phyloP scores from a whole-genome alignment of 2,113 vertebrate species.

The Trogon surrucura region DNA sequence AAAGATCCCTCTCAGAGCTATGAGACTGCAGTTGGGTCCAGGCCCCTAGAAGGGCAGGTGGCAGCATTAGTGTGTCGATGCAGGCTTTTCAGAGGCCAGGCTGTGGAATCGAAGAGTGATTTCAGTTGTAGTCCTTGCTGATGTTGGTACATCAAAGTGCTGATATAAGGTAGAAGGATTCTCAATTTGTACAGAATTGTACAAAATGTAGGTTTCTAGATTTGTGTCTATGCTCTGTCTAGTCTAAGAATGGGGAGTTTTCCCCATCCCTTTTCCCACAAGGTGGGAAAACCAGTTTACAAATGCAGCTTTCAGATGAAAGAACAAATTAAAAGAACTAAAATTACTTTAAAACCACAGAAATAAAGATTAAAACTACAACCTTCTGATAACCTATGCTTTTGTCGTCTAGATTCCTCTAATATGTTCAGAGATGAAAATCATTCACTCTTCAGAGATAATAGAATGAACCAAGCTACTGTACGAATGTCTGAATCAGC shows the following conservation, averaged over 20 bases:
- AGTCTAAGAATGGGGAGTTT: background rate
- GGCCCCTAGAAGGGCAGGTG: background rate
- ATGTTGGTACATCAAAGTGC: background rate
- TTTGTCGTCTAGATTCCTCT: background rate
- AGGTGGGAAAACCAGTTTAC: background rate
- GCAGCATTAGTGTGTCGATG: background rate
- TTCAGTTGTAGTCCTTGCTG: background rate
- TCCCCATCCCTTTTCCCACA: background rate
- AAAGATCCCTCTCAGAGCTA: background rate
- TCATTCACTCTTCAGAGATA: background rate
- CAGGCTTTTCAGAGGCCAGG: background rate
- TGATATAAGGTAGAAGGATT: background rate
- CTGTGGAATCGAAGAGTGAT: background rate
- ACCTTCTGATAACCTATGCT: background rate
- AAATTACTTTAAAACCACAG: background rate
- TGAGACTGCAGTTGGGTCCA: accelerated
- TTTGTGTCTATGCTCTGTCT: background rate
- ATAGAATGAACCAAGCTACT: background rate
- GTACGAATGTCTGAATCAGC: background rate
- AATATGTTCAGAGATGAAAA: background rate
- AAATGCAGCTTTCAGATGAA: background rate
- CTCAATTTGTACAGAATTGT: background rate
- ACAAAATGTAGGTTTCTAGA: background rate
- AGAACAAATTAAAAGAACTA: background rate
- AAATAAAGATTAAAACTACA: background rate